Evolutionary conservation across 2,797 vertebrate genomes (phyloP).

Genomic region (Apogon hyalosoma): DNA sequence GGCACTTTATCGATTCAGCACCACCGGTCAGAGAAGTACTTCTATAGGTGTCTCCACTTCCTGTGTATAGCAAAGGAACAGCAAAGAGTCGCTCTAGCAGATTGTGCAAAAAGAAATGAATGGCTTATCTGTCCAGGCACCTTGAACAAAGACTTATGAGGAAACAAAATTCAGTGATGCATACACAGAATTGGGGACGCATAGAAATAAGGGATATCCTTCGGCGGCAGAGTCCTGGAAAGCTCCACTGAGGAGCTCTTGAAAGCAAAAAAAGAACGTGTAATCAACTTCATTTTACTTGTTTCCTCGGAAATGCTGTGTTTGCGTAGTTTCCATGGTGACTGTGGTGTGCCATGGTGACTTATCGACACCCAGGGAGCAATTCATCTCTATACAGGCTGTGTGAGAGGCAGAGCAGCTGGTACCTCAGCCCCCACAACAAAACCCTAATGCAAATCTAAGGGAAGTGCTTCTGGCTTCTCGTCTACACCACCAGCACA

Average conservation of each 20-base stretch:
- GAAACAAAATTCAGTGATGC: conserved; percentile 15
- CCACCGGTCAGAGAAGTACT: conserved; percentile 9
- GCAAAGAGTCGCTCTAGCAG: neutral
- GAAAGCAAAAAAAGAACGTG: conserved; percentile 38
- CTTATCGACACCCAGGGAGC: conserved; percentile 78
- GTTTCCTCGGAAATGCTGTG: conserved; percentile 65
- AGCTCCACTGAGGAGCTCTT: conserved; percentile 23
- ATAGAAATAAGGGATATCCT: conserved; percentile 30
- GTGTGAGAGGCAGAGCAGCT: conserved; percentile 81
- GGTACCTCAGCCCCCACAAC: conserved; percentile 76
- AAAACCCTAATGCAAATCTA: conserved; percentile 71
- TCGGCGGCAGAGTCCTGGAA: conserved; percentile 9
- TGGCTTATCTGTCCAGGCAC: conserved; percentile 12
- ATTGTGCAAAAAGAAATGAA: neutral
- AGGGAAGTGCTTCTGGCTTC: conserved; percentile 30
- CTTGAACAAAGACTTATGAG: conserved; percentile 11
- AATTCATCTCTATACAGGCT: conserved; percentile 75
- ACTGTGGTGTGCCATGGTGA: conserved; percentile 74
- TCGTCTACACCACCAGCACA: conserved; percentile 18
- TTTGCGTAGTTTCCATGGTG: conserved; percentile 82
- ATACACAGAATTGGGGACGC: conserved; percentile 7
- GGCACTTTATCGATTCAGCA: conserved; percentile 60
- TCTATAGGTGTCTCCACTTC: conserved; percentile 38
- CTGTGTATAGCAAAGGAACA: conserved; percentile 9
- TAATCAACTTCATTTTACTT: conserved; percentile 68